Percentiles rank a stretch among this genome's conserved stretches.
phyloP scores from a whole-genome alignment of 2,888 invertebrate species.

The Andricus curvator region DNA sequence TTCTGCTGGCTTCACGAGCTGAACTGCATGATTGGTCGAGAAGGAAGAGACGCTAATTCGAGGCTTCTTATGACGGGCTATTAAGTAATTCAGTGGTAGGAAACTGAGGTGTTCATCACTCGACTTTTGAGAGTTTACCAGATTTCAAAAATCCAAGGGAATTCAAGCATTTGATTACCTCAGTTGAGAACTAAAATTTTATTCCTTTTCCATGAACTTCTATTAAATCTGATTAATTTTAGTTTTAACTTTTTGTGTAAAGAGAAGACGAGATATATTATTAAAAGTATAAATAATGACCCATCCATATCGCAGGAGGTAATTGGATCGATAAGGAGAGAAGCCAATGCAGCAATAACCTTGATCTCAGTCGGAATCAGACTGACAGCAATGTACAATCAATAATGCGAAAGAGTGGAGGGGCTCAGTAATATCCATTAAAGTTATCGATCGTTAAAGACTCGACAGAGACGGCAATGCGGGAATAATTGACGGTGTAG shows the following conservation, averaged over 20 bases:
- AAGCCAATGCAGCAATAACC: not conserved
- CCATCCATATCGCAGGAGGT: not conserved
- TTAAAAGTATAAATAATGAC: not conserved
- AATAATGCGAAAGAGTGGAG: not conserved
- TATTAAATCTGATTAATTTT: too few relatives aligned
- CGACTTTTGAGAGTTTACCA: too few relatives aligned
- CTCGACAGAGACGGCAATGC: not conserved
- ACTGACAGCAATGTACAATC: constrained; percentile 3
- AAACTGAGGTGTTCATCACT: too few relatives aligned
- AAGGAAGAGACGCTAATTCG: not conserved
- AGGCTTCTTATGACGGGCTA: not conserved
- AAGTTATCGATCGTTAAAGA: not conserved
- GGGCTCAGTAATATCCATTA: not conserved
- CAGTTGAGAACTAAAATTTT: too few relatives aligned
- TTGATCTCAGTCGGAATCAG: not conserved
- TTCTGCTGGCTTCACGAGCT: not conserved
- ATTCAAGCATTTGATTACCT: too few relatives aligned
- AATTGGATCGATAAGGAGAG: not conserved
- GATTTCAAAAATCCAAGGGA: too few relatives aligned
- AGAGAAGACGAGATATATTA: not conserved
- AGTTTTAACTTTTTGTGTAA: too few relatives aligned
- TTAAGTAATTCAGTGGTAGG: not conserved
- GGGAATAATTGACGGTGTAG: not conserved
- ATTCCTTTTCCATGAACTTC: too few relatives aligned
- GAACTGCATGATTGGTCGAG: not conserved